Base-by-base conservation (phyloP, 2,888 invertebrate genomes). In the Tipula lateralis region DNA sequence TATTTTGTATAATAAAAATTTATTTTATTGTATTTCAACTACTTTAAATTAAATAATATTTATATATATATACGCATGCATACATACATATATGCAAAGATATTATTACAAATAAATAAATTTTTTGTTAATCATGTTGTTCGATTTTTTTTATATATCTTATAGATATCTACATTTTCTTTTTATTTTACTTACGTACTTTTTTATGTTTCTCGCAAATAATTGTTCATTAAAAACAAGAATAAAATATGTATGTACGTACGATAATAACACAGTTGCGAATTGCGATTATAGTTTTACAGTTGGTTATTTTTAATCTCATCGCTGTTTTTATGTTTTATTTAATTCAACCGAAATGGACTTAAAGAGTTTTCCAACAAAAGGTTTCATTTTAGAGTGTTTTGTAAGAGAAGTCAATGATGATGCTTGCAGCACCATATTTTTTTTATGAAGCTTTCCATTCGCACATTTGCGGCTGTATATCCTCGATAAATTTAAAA, bases 31-130 rank as follows among this genome's bases (percentile, higher is more conserved):
- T 24, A 66, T 66, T 66, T 24, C 66, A 66, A 66, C 66, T 66
- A 66, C 66, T 66, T 66, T 66, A 66, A 66, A 66, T 66, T 66
- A 66, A 66, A 66, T 66, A 66, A 66, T 66, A 66, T 66, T 66
- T 66, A 4, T 66, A 24, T 24, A 24, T 16, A 50, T 16, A 50
- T 4, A n/a, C n/a, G n/a, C n/a, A n/a, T 50, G 44, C 16, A 50
- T 44, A 16, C 16, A 44, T 16, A 44, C 9, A 36, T 36, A 36
- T 5, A 32, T 32, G 7, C 32, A 32, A 3, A 32, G 7, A 7
- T 32, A 5, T 32, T 32, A 5, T 32, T 32, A 5, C n/a, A n/a
- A n/a, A n/a, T n/a, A n/a, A n/a, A n/a, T 39, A 39, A 39, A 16
- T 44, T 44, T 44, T 44, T 44, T 44, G 44, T 44, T 44, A 44